A percentile compares a stretch with the other conserved stretches of the same genome.
Conservation (phyloP, 1,140 invertebrate genomes). For the Tachypleus tridentatus region DNA sequence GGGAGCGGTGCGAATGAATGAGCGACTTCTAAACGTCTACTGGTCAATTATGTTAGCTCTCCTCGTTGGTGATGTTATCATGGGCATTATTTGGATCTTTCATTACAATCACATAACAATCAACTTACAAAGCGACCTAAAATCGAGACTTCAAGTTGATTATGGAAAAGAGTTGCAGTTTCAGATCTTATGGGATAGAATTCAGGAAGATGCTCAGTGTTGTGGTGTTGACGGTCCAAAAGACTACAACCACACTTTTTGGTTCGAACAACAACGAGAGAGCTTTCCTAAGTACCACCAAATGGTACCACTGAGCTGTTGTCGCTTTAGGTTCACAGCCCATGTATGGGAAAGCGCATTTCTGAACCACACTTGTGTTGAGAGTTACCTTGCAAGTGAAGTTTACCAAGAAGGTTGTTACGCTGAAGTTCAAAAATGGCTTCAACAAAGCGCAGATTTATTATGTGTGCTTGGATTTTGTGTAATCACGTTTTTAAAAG, state of each 20-base stretch:
- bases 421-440: conserved; percentile 52
- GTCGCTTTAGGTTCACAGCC: conserved; percentile 5
- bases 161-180: conserved; percentile 54
- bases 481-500: conserved; percentile 75
- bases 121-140: conserved; percentile 54
- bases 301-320: conserved; percentile 23
- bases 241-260: conserved; percentile 42
- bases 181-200: conserved; percentile 63
- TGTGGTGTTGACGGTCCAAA: conserved; percentile 59
- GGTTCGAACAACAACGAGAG: conserved; percentile 11
- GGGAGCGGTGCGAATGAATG: conserved; percentile 61
- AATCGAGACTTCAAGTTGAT: conserved; percentile 40
- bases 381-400: conserved; percentile 6
- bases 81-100: conserved; percentile 74
- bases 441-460: conserved; percentile 60
- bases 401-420: conserved; percentile 46
- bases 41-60: conserved; percentile 65
- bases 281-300: conserved; percentile 7
- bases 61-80: conserved; percentile 65
- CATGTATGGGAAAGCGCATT: conserved; percentile 5
- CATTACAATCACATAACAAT: conserved; percentile 59
- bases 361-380: conserved; percentile 13
- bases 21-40: conserved; percentile 65
- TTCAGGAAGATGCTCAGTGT: conserved; percentile 60
- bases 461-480: conserved; percentile 76